Evolutionary conservation across 2,888 invertebrate genomes (phyloP).

Genomic region (Escarpia spicata): DNA sequence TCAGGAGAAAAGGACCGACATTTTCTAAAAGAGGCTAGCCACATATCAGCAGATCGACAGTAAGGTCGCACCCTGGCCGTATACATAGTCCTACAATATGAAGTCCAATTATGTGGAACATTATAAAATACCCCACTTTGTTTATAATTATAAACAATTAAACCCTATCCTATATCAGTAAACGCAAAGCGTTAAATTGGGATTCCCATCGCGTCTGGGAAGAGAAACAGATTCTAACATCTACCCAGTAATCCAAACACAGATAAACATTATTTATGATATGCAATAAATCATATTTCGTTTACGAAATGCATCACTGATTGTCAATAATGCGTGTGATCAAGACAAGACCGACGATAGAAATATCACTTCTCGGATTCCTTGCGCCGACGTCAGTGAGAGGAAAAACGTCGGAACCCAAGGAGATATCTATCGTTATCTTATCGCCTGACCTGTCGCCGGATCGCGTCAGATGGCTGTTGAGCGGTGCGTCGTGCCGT

Average conservation of each 20-base stretch:
- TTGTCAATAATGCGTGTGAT: not conserved
- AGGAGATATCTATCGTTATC: not conserved
- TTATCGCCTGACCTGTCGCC: not conserved
- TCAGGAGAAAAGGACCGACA: too few relatives aligned
- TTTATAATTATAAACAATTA: too few relatives aligned
- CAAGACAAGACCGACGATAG: not conserved
- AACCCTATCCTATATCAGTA: too few relatives aligned
- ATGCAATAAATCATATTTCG: not conserved
- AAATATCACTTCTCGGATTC: conserved; percentile 13
- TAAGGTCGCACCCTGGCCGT: too few relatives aligned
- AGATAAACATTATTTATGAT: not conserved
- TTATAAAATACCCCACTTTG: too few relatives aligned
- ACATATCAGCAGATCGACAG: too few relatives aligned
- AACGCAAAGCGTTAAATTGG: too few relatives aligned
- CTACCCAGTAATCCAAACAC: not conserved
- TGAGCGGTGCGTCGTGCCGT: not conserved
- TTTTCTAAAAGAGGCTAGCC: too few relatives aligned
- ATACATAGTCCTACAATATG: too few relatives aligned
- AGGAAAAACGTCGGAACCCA: not conserved
- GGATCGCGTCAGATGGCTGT: not conserved
- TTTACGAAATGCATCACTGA: not conserved
- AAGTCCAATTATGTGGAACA: too few relatives aligned
- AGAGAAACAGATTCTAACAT: not conserved
- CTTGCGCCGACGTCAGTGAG: not conserved
- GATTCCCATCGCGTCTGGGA: not conserved